Base-by-base conservation (phyloP, 2,888 invertebrate genomes). In the Apeira syringaria region DNA sequence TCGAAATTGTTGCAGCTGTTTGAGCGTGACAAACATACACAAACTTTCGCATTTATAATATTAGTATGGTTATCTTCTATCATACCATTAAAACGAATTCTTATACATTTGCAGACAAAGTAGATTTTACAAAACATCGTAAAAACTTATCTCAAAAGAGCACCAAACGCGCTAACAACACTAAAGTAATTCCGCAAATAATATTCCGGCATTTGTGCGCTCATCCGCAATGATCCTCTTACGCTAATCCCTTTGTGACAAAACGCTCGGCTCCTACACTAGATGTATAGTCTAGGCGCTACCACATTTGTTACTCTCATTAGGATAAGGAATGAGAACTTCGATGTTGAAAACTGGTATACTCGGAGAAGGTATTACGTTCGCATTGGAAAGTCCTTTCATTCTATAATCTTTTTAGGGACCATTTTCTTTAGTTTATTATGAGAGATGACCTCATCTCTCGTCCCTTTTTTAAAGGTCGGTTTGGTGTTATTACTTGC, bases 161-260 rank as follows among this genome's bases (percentile, higher is more conserved):
- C 18, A 13, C 6, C 18, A 15, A 25, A 35, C 31, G 27, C 11
- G 7, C 5, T 9, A 33, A 15, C 22, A 42, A 31, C 25, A 30
- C 28, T 17, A 37, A 38, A 47, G 37, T 30, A 41, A 37, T 47
- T 37, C 42, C 33, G 37, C 47, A 38, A 42, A 47, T 42, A 38
- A 37, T 41, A 47, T 41, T 34, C 29, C 8, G 12, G 33, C 18
- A 37, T 33, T 37, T 37, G 29, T 9, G 24, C 41, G 12, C 34
- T 30, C 47, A 37, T 22, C 37, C 31, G 18, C 25, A 12, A 20
- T 35, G 55, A 58, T 60, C 61, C 60, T 58, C 61, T 62, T 60
- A 56, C 22, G 27, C 36, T 57, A 57, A 62, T 59, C 56, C 53
- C 47, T 34, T 54, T 54, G 56, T 53, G 55, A 56, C 57, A 52